These are phyloP conservation scores for Isotomurus palustris DNA, from an alignment of 2,888 invertebrate genomes.

Conservation along the genomic window DNA sequence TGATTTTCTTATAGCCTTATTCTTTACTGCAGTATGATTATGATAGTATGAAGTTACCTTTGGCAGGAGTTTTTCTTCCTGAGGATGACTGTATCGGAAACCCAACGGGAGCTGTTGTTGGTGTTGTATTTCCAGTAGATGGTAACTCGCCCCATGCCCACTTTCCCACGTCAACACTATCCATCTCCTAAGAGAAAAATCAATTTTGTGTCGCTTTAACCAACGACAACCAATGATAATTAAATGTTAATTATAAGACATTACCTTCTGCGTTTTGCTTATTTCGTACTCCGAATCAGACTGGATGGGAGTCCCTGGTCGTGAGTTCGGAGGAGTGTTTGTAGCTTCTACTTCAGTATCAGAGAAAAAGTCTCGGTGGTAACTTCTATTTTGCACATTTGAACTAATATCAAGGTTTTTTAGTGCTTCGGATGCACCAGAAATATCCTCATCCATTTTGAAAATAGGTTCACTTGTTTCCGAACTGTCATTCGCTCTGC, in stretches of 20 bases:
- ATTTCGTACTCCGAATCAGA: slow-evolving; percentile 90
- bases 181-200: slow-evolving; percentile 29
- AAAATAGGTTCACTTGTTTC: slow-evolving; percentile 42
- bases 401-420: slow-evolving; percentile 51
- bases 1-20: neutral
- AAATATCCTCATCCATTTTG: slow-evolving; percentile 50
- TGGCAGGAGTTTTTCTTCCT: slow-evolving; percentile 18
- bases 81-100: slow-evolving; percentile 9
- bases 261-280: slow-evolving; percentile 43
- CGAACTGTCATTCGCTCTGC: slow-evolving; percentile 31
- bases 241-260: neutral
- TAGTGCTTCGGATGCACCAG: slow-evolving; percentile 53
- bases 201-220: too few relatives aligned
- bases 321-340: slow-evolving; percentile 55
- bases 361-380: slow-evolving; percentile 46
- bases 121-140: slow-evolving; percentile 43
- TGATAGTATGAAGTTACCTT: too few relatives aligned
- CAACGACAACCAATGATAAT: too few relatives aligned
- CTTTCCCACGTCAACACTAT: slow-evolving; percentile 44
- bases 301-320: slow-evolving; percentile 78
- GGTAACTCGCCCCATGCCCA: slow-evolving; percentile 47
- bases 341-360: slow-evolving; percentile 45
- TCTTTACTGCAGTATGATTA: neutral
- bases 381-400: slow-evolving; percentile 38
- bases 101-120: slow-evolving; percentile 35